Base-by-base conservation (phyloP, 2,113 vertebrate species). In the Gymnocephalus cernua region DNA sequence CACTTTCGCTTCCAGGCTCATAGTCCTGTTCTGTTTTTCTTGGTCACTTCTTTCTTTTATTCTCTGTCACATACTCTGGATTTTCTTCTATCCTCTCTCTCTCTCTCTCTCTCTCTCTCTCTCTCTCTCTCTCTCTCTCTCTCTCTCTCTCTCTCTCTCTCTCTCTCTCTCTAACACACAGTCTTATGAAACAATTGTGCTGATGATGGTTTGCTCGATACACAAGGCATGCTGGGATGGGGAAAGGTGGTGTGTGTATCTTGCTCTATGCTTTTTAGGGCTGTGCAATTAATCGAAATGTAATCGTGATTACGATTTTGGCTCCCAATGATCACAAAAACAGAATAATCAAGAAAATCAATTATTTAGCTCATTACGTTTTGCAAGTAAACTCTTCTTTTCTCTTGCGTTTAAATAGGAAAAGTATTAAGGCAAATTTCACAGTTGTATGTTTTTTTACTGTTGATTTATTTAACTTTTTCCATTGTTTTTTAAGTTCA, bases 221-320 rank as follows among this genome's bases (percentile, higher is more conserved):
- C 32, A 45, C 48, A 77, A 62, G 51, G 80, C 84, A 87, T 90
- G 86, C 58, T 88, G 80, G 61, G 68, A 69, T 84, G 76, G 47
- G 77, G 58, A 86, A 75, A 29, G 41, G 61, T 50, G 51, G 25
- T 32, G 35, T 82, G 54, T 77, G 54, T 48, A 3, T 75, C 48
- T 66, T 61, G 32, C 56, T 72, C 13, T 75, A 57, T 77, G 64
- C 44, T 75, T 64, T 82, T n/a, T n/a, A n/a, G n/a, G n/a, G n/a
- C n/a, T n/a, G n/a, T n/a, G n/a, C n/a, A n/a, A n/a, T n/a, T n/a
- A n/a, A n/a, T n/a, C n/a, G n/a, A n/a, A n/a, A n/a, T n/a, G n/a
- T n/a, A n/a, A n/a, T n/a, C n/a, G n/a, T n/a, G n/a, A n/a, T n/a
- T n/a, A n/a, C n/a, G n/a, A n/a, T n/a, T n/a, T n/a, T n/a, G n/a